These are phyloP conservation scores for Orthosia cruda DNA, from an alignment of 2,888 invertebrate genomes.

Conservation along the genomic window DNA sequence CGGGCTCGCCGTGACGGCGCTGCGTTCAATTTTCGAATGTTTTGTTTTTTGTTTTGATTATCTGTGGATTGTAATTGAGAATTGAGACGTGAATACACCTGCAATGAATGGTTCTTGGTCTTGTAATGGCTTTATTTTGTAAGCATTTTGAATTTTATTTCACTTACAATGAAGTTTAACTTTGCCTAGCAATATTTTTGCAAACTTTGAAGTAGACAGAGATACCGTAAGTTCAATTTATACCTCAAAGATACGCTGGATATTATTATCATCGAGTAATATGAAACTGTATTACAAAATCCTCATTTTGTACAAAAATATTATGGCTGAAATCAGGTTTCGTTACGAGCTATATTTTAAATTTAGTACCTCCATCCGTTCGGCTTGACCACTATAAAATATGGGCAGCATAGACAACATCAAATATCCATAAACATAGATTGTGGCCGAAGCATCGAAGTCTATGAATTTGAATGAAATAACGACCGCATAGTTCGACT, in stretches of 20 bases:
- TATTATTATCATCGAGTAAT: background rate
- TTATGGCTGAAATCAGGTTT: background rate
- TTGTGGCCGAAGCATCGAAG: background rate
- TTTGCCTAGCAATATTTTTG: background rate
- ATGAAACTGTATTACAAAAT: background rate
- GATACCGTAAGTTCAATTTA: background rate
- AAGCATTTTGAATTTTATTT: background rate
- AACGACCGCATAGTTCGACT: conserved; percentile 24
- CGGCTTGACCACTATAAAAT: background rate
- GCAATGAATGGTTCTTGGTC: background rate
- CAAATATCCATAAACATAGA: conserved; percentile 39
- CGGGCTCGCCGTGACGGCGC: conserved; percentile 71
- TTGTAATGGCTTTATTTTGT: conserved; percentile 7
- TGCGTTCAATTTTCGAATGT: conserved; percentile 56
- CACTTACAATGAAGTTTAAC: background rate
- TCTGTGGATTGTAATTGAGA: conserved; percentile 25
- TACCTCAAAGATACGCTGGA: background rate
- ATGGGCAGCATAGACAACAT: conserved; percentile 15
- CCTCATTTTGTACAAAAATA: background rate
- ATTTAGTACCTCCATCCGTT: background rate
- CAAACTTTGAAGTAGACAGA: background rate
- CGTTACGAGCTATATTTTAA: background rate
- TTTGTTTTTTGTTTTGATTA: conserved; percentile 28
- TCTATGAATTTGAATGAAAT: conserved; percentile 37
- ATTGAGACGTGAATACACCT: conserved; percentile 14